Percentiles rank a stretch among this genome's conserved stretches.
phyloP scores from a whole-genome alignment of 2,797 vertebrate species.

The Protonibea diacanthus region DNA sequence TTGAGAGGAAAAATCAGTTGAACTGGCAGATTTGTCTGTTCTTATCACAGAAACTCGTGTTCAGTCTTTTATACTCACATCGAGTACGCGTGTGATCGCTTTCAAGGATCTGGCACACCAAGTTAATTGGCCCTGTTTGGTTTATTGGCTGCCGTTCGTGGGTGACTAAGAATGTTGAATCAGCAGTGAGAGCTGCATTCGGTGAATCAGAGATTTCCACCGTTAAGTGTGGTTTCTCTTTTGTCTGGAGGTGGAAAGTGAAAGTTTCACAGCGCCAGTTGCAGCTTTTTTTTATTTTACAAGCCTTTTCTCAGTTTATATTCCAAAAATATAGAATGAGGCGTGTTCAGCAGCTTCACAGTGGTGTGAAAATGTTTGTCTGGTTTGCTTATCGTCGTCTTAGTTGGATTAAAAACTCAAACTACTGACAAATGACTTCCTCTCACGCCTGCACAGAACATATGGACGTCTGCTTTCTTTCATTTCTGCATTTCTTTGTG shows the following conservation, averaged over 20 bases:
- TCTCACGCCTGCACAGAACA: background rate
- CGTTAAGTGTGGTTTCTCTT: slow-evolving; percentile 22
- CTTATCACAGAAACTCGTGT: background rate
- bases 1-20: background rate
- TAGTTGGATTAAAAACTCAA: background rate
- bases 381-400: background rate
- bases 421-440: background rate
- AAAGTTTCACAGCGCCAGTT: background rate
- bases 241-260: background rate
- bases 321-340: background rate
- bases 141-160: background rate
- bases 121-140: slow-evolving; percentile 2
- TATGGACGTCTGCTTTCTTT: background rate
- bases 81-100: background rate
- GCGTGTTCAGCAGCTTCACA: background rate
- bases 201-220: slow-evolving; percentile 13
- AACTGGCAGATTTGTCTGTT: background rate
- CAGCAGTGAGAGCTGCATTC: background rate
- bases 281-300: background rate
- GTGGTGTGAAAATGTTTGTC: background rate
- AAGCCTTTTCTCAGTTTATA: background rate
- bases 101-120: background rate
- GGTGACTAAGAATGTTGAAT: slow-evolving; percentile 4
- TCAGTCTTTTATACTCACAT: background rate
- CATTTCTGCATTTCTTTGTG: background rate